phyloP scores from a whole-genome alignment of 2,113 vertebrate genomes.

The Bambusicola thoracicus region DNA sequence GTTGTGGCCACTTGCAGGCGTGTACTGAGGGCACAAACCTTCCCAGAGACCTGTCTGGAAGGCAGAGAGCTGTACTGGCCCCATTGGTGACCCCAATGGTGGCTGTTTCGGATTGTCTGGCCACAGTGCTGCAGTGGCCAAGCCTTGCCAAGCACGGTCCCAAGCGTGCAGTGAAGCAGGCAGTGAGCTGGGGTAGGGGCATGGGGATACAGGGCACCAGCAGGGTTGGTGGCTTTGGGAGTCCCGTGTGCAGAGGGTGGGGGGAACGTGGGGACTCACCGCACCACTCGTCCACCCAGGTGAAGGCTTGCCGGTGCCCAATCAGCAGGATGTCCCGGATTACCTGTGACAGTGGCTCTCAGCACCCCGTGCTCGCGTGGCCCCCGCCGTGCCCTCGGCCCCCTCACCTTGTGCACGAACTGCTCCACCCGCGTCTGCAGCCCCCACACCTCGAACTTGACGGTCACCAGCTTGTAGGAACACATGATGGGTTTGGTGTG shows the following conservation, averaged over 20 bases:
- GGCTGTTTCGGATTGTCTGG: background rate
- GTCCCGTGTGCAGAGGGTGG: rapidly evolving
- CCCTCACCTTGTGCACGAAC: constrained; percentile 79
- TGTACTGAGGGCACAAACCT: constrained; percentile 72
- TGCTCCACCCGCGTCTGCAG: constrained; percentile 80
- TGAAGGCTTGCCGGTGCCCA: constrained; percentile 78
- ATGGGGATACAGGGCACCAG: background rate
- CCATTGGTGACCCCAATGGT: background rate
- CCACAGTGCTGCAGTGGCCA: background rate
- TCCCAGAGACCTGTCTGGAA: constrained; percentile 77
- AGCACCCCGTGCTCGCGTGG: background rate
- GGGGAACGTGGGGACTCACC: constrained; percentile 15
- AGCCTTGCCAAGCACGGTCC: background rate
- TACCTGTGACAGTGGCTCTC: constrained; percentile 21
- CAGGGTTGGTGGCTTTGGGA: background rate
- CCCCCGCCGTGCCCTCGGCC: background rate
- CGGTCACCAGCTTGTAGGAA: constrained; percentile 81
- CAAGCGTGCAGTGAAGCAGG: rapidly evolving
- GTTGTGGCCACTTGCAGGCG: constrained; percentile 79
- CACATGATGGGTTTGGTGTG: constrained; percentile 78
- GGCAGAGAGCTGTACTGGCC: constrained; percentile 40
- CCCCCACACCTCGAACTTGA: constrained; percentile 84
- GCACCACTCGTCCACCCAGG: constrained; percentile 82
- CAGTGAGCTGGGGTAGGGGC: rapidly evolving
- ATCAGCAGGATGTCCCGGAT: constrained; percentile 80